Evolutionary conservation across 2,113 vertebrate species (phyloP).

Genomic region (Lophura nycthemera): DNA sequence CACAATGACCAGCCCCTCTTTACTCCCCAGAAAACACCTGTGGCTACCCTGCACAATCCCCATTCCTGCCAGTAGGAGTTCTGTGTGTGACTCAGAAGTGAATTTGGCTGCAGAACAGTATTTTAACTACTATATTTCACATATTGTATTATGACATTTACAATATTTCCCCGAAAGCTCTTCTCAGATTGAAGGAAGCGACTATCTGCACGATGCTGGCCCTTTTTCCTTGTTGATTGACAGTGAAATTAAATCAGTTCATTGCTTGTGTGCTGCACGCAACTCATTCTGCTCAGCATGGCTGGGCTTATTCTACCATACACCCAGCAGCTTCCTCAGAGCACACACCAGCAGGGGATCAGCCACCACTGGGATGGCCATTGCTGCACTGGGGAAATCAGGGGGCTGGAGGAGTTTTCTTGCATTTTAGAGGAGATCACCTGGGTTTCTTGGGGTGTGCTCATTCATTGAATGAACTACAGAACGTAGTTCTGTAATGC

Average conservation of each 20-base stretch:
- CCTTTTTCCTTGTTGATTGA: slow-evolving; percentile 73
- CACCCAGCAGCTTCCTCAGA: slow-evolving; percentile 26
- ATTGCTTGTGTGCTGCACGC: slow-evolving; percentile 34
- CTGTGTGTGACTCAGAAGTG: slow-evolving; percentile 25
- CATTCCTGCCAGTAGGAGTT: slow-evolving; percentile 44
- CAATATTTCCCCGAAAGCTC: slow-evolving; percentile 76
- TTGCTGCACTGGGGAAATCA: background rate
- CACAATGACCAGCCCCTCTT: background rate
- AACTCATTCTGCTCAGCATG: slow-evolving; percentile 62
- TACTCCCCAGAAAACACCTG: background rate
- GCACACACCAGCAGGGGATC: background rate
- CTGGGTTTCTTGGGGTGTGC: background rate
- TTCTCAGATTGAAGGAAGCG: slow-evolving; percentile 67
- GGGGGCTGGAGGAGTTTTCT: background rate
- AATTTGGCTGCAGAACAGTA: slow-evolving; percentile 69
- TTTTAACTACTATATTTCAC: slow-evolving; percentile 74
- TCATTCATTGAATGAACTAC: too few relatives aligned
- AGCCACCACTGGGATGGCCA: background rate
- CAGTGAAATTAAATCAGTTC: slow-evolving; percentile 70
- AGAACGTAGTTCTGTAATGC: background rate
- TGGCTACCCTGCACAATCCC: background rate
- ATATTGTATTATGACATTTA: slow-evolving; percentile 78
- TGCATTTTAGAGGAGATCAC: background rate
- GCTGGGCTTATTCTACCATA: slow-evolving; percentile 44
- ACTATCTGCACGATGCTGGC: slow-evolving; percentile 63